Evolutionary conservation across 2,888 invertebrate genomes (phyloP).

Genomic region (Heliconius sara): DNA sequence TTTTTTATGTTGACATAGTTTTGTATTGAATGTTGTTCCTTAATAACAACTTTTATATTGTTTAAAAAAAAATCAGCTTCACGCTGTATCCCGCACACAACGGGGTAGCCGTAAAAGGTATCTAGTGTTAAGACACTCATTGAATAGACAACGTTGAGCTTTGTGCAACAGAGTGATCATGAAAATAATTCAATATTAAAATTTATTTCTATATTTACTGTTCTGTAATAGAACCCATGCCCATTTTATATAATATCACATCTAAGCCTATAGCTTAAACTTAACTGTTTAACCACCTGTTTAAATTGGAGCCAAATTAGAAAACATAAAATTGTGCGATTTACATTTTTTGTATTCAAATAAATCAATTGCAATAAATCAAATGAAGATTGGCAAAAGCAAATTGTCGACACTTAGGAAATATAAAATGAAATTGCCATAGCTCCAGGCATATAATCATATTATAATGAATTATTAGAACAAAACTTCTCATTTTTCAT

Average conservation of each 20-base stretch:
- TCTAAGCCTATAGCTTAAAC: neutral
- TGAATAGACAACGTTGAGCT: too few species aligned
- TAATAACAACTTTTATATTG: too few species aligned
- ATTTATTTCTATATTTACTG: too few species aligned
- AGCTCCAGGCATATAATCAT: constrained; percentile 27
- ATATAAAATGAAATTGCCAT: constrained; percentile 35
- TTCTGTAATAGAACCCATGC: too few species aligned
- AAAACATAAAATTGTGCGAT: neutral
- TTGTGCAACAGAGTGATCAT: too few species aligned
- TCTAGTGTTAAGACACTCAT: too few species aligned
- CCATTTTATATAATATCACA: neutral
- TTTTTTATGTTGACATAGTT: neutral
- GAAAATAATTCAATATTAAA: too few species aligned
- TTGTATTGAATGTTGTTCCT: neutral
- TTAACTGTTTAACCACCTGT: neutral
- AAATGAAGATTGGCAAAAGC: constrained; percentile 29
- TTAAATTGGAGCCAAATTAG: neutral
- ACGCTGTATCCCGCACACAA: too few species aligned
- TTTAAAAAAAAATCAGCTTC: too few species aligned
- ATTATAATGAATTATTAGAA: constrained; percentile 50
- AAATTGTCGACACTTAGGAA: constrained; percentile 40
- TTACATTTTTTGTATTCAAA: neutral
- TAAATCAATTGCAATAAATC: constrained; percentile 31
- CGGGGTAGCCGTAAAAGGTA: too few species aligned
- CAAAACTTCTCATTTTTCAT: constrained; percentile 67